phyloP scores from a whole-genome alignment of 2,888 invertebrate species.

The Galerucella pusilla region DNA sequence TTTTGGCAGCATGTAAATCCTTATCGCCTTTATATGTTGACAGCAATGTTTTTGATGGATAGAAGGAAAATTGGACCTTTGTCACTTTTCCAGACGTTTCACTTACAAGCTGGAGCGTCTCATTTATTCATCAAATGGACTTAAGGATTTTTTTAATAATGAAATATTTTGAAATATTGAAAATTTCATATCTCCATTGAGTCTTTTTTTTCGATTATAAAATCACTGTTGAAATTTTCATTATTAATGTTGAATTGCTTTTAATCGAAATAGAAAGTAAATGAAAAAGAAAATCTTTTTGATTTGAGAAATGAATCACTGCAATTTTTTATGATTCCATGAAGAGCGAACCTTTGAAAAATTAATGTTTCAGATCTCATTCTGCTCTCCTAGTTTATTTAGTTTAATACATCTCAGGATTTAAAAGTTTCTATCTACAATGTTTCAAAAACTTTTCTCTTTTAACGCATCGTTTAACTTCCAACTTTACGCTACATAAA shows the following conservation, averaged over 20 bases:
- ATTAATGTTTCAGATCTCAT: not conserved
- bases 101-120: not conserved
- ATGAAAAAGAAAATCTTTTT: no score
- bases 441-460: constrained; percentile 1
- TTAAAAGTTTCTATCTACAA: not conserved
- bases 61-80: not conserved
- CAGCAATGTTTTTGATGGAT: constrained; percentile 29
- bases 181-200: no score
- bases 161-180: not conserved
- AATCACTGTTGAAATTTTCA: no score
- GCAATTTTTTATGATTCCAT: constrained; percentile 22
- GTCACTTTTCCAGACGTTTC: not conserved
- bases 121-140: not conserved
- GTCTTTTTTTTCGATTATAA: no score
- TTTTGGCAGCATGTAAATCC: constrained; percentile 30
- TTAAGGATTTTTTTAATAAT: not conserved
- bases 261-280: no score
- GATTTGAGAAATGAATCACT: no score
- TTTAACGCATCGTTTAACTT: constrained; percentile 1
- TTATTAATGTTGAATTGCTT: no score
- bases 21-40: constrained; percentile 28
- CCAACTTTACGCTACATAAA: constrained; percentile 5
- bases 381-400: not conserved
- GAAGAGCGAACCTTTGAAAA: not conserved
- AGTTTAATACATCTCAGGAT: not conserved